A percentile compares a stretch with the other conserved stretches of the same genome.
Conservation (phyloP, 1,140 invertebrate species). For the Rhopalosiphum padi region DNA sequence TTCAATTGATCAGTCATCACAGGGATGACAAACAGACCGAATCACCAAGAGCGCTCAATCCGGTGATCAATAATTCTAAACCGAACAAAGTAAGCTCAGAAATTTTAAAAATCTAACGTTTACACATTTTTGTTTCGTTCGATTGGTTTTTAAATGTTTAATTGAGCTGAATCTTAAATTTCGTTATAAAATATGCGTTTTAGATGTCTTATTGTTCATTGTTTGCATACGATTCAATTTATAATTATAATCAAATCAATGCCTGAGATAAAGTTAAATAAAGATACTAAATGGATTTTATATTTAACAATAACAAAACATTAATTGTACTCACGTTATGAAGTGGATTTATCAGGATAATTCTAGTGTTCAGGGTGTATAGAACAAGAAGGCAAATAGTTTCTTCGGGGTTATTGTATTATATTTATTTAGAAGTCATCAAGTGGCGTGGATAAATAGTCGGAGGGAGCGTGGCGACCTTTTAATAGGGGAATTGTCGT, state of each 20-base stretch:
- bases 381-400: not conserved
- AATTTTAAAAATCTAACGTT: not conserved
- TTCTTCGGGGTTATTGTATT: slow-evolving; percentile 20
- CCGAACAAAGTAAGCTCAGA: slow-evolving; percentile 45
- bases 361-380: not conserved
- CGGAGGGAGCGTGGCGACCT: slow-evolving; percentile 21
- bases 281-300: not conserved
- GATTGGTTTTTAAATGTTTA: not conserved
- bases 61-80: slow-evolving; percentile 53
- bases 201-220: not conserved
- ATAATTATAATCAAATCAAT: not conserved
- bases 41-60: slow-evolving; percentile 36
- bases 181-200: not conserved
- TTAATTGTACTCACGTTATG: not conserved
- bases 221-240: not conserved
- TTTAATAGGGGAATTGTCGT: slow-evolving; percentile 41
- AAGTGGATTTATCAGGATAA: not conserved
- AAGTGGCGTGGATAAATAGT: slow-evolving; percentile 50
- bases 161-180: not conserved
- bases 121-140: not conserved
- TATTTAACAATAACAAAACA: not conserved
- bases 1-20: slow-evolving; percentile 51
- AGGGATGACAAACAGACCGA: slow-evolving; percentile 50
- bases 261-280: not conserved
- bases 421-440: slow-evolving; percentile 52